Base-by-base conservation (phyloP, 2,113 vertebrate species). In the Heterochromis multidens region DNA sequence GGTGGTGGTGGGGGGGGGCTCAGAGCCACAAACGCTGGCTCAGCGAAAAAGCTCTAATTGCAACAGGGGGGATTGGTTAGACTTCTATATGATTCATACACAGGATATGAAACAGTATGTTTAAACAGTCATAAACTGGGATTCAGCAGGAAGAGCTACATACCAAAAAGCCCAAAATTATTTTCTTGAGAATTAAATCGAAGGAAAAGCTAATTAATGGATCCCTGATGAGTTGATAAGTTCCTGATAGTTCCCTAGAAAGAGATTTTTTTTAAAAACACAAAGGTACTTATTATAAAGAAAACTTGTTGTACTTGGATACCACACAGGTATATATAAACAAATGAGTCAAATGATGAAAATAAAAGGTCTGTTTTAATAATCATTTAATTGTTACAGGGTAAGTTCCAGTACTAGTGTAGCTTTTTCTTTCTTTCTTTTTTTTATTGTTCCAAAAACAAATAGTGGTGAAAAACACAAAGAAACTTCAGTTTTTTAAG, bases 21-120 rank as follows among this genome's bases (percentile, higher is more conserved):
- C 17, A 60, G 74, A 88, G 61, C 40, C 77, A 57, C 70, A 74
- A 74, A 74, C 31, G 12, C 65, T 52, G 27, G 49, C 79, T 82
- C 14, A 1, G 54, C 11, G 11, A 25, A 70, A 83, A 33, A 59
- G 25, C 82, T 79, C 29, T 84, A 82, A 86, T 87, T 90, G 76
- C 59, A 87, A 52, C 21, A 23, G 40, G 67, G 29, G 40, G 58
- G 23, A 57, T 10, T 27, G 10, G 70, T 82, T 72, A 29, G 65
- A 84, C 29, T 8, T 49, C 9, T 13, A 9, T 7, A 79, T 79
- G 84, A 89, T 59, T 87, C 85, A 93, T 60, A n/a, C 65, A 63
- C 79, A 86, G 63, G 61, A 86, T 80, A 21, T 77, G 65, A 74
- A 25, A 43, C 46, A 4, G 5, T 25, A 10, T 23, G 52, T 84